Conservation (phyloP, 1,140 invertebrate species). For the Lordiphosa clarofinis region DNA sequence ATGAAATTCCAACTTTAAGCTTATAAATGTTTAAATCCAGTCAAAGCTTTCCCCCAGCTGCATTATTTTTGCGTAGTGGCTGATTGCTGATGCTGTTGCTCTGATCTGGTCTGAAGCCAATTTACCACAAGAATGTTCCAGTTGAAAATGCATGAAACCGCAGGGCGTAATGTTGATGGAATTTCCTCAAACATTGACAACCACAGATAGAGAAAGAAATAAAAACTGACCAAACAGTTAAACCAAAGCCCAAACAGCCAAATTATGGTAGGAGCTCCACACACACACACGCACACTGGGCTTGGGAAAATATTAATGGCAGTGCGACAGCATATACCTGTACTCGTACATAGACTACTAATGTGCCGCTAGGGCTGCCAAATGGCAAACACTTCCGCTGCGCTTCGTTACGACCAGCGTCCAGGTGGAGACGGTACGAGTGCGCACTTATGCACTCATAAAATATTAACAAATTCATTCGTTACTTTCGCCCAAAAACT, state of each 20-base stretch:
- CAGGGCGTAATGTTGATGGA: slow-evolving; percentile 42
- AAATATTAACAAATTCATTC: slow-evolving; percentile 79
- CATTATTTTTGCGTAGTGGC: slow-evolving; percentile 31
- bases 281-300: slow-evolving; percentile 11
- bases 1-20: slow-evolving; percentile 60
- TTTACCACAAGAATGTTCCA: slow-evolving; percentile 11
- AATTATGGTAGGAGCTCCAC: slow-evolving; percentile 46
- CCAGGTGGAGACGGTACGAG: slow-evolving; percentile 37
- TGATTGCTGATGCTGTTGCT: not conserved
- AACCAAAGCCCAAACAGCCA: slow-evolving; percentile 57
- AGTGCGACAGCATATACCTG: slow-evolving; percentile 51
- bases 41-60: not conserved
- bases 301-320: slow-evolving; percentile 72
- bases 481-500: slow-evolving; percentile 71
- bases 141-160: slow-evolving; percentile 27
- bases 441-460: slow-evolving; percentile 77
- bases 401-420: slow-evolving; percentile 7
- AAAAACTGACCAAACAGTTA: slow-evolving; percentile 29
- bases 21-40: slow-evolving; percentile 20
- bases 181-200: slow-evolving; percentile 44
- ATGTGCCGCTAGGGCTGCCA: slow-evolving; percentile 73
- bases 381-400: slow-evolving; percentile 68
- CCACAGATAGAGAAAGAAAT: slow-evolving; percentile 19
- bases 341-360: slow-evolving; percentile 69
- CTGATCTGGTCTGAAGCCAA: slow-evolving; percentile 11